Conservation (phyloP, 2,113 vertebrate genomes). For the Gymnobelideus leadbeateri region DNA sequence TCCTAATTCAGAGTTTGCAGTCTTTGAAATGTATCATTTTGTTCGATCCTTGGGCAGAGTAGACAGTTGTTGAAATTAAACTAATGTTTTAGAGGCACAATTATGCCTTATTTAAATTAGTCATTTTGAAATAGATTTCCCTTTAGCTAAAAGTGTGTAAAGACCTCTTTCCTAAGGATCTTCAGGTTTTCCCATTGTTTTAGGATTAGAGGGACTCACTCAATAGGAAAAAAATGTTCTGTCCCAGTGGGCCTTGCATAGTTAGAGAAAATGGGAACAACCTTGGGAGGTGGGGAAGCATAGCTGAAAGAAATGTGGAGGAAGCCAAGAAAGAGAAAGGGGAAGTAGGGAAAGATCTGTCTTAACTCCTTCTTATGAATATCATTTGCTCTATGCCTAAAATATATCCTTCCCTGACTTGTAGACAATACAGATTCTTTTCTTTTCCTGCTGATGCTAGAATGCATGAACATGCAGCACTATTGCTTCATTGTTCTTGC, state of each 20-base stretch:
- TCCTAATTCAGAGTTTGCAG: neutral
- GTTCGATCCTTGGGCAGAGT: neutral
- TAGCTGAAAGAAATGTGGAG: neutral
- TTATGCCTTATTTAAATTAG: neutral
- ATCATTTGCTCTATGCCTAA: neutral
- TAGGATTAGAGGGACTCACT: neutral
- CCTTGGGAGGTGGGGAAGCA: neutral
- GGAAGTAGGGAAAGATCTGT: neutral
- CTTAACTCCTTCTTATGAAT: neutral
- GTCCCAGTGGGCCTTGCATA: neutral
- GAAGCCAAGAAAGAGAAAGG: neutral
- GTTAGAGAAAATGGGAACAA: neutral
- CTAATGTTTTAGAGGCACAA: neutral
- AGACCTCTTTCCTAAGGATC: neutral
- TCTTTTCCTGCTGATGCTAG: neutral
- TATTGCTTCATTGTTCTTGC: neutral
- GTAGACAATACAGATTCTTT: neutral
- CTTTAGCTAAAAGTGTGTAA: neutral
- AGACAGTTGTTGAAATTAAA: slow-evolving; percentile 21
- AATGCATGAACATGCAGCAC: neutral
- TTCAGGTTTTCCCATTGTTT: neutral
- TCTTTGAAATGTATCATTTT: slow-evolving; percentile 2
- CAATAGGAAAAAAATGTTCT: neutral
- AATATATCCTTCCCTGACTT: neutral
- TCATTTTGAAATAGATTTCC: slow-evolving; percentile 29